Conservation (phyloP, 2,888 invertebrate genomes). For the Caenorhabditis doughertyi region DNA sequence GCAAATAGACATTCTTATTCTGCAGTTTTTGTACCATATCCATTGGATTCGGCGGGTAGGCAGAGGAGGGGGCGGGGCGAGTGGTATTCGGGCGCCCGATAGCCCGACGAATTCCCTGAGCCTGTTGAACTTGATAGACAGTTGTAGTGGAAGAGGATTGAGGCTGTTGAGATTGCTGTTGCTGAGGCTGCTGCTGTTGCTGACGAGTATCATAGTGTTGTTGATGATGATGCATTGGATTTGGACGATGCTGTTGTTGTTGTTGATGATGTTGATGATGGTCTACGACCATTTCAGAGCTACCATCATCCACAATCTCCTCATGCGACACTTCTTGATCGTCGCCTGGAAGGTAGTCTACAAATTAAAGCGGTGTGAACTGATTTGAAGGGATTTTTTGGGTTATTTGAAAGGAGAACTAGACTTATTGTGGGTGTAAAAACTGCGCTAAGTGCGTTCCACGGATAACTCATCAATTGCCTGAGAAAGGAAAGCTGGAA, state of each 20-base stretch:
- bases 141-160: too few relatives aligned
- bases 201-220: conserved; percentile 35
- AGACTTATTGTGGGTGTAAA: too few relatives aligned
- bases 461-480: too few relatives aligned
- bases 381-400: too few relatives aligned
- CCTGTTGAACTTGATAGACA: conserved; percentile 22
- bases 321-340: conserved; percentile 61
- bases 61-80: not conserved
- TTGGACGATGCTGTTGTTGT: conserved; percentile 6
- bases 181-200: too few relatives aligned
- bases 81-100: conserved; percentile 12
- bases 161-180: too few relatives aligned
- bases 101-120: conserved; percentile 22
- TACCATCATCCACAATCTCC: conserved; percentile 62
- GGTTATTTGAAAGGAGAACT: too few relatives aligned
- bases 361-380: too few relatives aligned
- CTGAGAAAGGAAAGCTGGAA: too few relatives aligned
- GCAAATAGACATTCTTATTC: conserved; percentile 52
- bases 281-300: conserved; percentile 40
- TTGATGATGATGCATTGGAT: conserved; percentile 21
- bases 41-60: conserved; percentile 11
- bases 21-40: conserved; percentile 58
- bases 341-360: conserved; percentile 40
- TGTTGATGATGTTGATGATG: conserved; percentile 46
- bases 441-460: too few relatives aligned